Conservation (phyloP, 2,113 vertebrate genomes). For the Forbesichthys papilliferus region DNA sequence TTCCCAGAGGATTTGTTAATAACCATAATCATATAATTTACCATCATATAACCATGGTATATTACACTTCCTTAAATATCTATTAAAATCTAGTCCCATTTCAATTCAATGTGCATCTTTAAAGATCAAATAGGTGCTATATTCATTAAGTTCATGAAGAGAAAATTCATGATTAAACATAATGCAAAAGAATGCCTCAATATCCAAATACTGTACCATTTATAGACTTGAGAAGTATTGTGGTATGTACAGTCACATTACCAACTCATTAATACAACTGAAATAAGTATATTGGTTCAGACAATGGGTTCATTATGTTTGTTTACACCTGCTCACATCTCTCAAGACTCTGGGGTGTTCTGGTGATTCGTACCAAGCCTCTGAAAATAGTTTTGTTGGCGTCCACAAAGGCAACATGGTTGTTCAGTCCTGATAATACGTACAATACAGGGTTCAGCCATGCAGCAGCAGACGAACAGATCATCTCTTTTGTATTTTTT, state of each 20-base stretch:
- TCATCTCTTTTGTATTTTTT: background rate
- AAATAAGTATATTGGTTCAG: background rate
- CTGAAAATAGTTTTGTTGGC: conserved; percentile 14
- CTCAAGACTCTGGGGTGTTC: conserved; percentile 4
- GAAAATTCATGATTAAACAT: background rate
- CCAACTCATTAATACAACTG: conserved; percentile 3
- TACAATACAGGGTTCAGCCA: conserved; percentile 26
- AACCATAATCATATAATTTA: background rate
- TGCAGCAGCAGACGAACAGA: conserved; percentile 29
- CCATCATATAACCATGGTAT: no score
- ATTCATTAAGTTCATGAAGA: background rate
- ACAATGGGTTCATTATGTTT: background rate
- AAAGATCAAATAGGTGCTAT: background rate
- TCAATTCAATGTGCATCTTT: background rate
- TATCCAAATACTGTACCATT: background rate
- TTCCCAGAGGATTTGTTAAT: no score
- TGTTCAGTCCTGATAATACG: conserved; percentile 29
- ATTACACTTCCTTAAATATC: no score
- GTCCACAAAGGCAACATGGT: conserved; percentile 44
- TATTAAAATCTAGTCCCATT: background rate
- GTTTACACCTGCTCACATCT: conserved; percentile 15
- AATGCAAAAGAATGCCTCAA: background rate
- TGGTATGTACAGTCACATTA: conserved; percentile 7
- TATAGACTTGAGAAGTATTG: conserved; percentile 1
- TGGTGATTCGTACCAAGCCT: conserved; percentile 7